phyloP scores from a whole-genome alignment of 2,888 invertebrate genomes.

The Psylliodes chrysocephalus region DNA sequence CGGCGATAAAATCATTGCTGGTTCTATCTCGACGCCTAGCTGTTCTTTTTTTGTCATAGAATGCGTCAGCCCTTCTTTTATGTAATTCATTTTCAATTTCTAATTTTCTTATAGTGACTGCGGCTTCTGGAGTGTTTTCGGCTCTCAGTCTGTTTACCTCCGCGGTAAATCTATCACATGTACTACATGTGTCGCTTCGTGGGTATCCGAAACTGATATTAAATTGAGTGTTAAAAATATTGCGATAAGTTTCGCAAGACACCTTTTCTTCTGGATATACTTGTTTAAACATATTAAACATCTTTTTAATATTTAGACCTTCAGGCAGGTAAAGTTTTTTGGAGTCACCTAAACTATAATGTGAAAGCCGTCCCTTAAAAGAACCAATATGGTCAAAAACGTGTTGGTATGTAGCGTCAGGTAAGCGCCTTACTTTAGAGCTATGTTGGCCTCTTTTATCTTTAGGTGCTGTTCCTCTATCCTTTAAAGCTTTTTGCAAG shows the following conservation, averaged over 20 bases:
- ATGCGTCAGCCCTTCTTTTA: conserved; percentile 10
- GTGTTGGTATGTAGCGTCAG: not conserved
- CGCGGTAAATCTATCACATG: conserved; percentile 16
- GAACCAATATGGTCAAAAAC: not conserved
- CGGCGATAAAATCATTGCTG: conserved; percentile 16
- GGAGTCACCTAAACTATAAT: not conserved
- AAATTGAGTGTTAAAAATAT: conserved; percentile 28
- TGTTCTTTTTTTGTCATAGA: conserved; percentile 15
- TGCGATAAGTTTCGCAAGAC: conserved; percentile 23
- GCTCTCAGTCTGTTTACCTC: conserved; percentile 22
- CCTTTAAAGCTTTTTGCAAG: not conserved
- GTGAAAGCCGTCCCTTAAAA: not conserved
- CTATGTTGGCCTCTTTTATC: conserved; percentile 4
- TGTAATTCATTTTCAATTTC: conserved; percentile 17
- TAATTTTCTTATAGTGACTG: conserved; percentile 21
- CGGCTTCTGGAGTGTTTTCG: conserved; percentile 12
- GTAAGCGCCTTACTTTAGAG: not conserved
- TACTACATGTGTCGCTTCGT: conserved; percentile 24
- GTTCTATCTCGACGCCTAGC: not conserved
- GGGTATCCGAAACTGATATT: conserved; percentile 29
- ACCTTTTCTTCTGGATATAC: conserved; percentile 16
- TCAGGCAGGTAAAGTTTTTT: not conserved
- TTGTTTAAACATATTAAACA: no score
- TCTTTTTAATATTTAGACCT: not conserved
- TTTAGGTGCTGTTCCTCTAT: not conserved